Conservation (phyloP, 2,888 invertebrate genomes). For the Tenthredo amoena region DNA sequence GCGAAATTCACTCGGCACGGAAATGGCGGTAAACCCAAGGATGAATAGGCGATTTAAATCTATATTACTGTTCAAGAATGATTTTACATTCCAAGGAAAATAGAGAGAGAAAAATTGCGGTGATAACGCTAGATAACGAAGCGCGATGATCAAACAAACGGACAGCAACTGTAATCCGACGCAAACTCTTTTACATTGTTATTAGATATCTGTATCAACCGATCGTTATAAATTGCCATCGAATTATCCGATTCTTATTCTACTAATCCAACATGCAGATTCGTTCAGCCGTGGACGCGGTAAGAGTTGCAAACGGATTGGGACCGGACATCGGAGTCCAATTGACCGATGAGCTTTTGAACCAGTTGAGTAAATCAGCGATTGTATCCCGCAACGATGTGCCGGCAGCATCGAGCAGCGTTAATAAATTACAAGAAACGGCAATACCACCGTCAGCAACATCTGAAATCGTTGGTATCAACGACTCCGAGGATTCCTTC, state of each 20-base stretch:
- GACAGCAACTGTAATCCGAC: background rate
- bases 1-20: background rate
- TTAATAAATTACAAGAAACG: background rate
- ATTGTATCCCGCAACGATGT: background rate
- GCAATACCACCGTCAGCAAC: background rate
- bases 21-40: background rate
- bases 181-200: background rate
- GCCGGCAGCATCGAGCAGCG: background rate
- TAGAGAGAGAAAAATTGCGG: background rate
- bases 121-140: background rate
- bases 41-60: no score
- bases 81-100: background rate
- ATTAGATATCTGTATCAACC: background rate
- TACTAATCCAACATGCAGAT: conserved; percentile 61
- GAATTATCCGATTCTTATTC: background rate
- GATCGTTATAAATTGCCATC: background rate
- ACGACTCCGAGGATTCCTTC: background rate
- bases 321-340: conserved; percentile 70
- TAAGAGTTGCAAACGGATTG: conserved; percentile 69
- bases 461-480: conserved; percentile 53
- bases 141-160: background rate
- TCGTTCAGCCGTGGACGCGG: conserved; percentile 66
- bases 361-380: conserved; percentile 63
- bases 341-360: conserved; percentile 67
- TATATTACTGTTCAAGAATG: no score